Conservation (phyloP, 2,113 vertebrate species). For the Halichoeres trimaculatus region DNA sequence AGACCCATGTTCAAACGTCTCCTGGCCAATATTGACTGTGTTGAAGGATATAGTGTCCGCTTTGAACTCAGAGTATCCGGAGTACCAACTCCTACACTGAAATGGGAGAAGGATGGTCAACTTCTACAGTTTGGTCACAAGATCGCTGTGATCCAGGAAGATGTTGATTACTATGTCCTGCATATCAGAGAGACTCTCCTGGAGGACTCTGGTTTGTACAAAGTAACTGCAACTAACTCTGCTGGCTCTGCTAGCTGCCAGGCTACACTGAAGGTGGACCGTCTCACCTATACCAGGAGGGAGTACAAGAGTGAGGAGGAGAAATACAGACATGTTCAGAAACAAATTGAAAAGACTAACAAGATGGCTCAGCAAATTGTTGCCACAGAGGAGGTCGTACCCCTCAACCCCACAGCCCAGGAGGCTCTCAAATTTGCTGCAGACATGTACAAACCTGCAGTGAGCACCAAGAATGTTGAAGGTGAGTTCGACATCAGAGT, state of each 20-base stretch:
- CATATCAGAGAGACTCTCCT: slow-evolving; percentile 94
- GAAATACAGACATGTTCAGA: slow-evolving; percentile 87
- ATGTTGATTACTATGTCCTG: slow-evolving; percentile 91
- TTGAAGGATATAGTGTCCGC: slow-evolving; percentile 91
- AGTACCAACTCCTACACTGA: slow-evolving; percentile 86
- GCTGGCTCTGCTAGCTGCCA: slow-evolving; percentile 94
- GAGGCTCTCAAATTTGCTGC: slow-evolving; percentile 95
- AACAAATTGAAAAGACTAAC: slow-evolving; percentile 95
- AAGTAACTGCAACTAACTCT: slow-evolving; percentile 94
- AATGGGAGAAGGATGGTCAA: slow-evolving; percentile 96
- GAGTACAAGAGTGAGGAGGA: slow-evolving; percentile 94
- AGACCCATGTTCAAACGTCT: slow-evolving; percentile 98
- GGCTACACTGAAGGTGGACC: slow-evolving; percentile 93
- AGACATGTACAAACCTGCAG: slow-evolving; percentile 94
- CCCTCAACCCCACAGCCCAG: slow-evolving; percentile 93
- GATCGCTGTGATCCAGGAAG: slow-evolving; percentile 92
- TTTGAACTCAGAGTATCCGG: slow-evolving; percentile 97
- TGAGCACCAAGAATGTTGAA: slow-evolving; percentile 94
- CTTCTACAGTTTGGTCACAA: slow-evolving; percentile 89
- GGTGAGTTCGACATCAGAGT: slow-evolving; percentile 92
- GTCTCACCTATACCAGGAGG: slow-evolving; percentile 91
- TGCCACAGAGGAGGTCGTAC: slow-evolving; percentile 85
- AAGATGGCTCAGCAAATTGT: slow-evolving; percentile 94
- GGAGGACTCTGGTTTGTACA: slow-evolving; percentile 94
- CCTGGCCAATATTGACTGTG: slow-evolving; percentile 93